Conservation (phyloP, 2,797 vertebrate genomes). For the Geotrypetes seraphini region DNA sequence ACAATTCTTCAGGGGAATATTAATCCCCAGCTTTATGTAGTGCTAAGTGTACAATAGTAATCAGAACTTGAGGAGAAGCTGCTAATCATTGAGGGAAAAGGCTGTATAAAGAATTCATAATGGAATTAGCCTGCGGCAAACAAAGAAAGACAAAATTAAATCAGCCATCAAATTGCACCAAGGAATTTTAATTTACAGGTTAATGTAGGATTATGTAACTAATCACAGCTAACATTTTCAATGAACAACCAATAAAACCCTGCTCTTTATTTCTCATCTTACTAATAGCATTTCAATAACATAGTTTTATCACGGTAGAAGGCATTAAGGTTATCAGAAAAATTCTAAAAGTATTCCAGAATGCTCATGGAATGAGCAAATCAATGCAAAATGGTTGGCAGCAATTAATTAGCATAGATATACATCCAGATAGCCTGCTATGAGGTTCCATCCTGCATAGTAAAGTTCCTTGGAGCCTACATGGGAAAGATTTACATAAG, state of each 20-base stretch:
- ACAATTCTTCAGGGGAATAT: conserved; percentile 98
- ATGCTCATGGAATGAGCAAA: conserved; percentile 31
- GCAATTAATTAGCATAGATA: conserved; percentile 54
- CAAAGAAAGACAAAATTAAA: conserved; percentile 97
- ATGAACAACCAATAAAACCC: conserved; percentile 78
- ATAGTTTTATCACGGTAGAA: conserved; percentile 49
- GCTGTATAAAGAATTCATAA: conserved; percentile 99
- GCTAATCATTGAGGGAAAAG: conserved; percentile 99
- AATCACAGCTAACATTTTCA: conserved; percentile 92
- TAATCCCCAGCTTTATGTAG: conserved; percentile 99
- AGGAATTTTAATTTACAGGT: conserved; percentile 99
- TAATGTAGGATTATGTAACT: conserved; percentile 99
- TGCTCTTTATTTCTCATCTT: conserved; percentile 49
- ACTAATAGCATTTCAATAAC: conserved; percentile 63
- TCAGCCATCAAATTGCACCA: conserved; percentile 99
- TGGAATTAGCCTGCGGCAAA: conserved; percentile 98
- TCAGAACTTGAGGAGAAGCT: conserved; percentile 97
- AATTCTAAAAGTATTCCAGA: conserved; percentile 45
- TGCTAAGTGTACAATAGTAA: conserved; percentile 99
- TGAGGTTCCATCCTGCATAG: conserved; percentile 34
- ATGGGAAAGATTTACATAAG: conserved; percentile 55
- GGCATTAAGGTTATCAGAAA: conserved; percentile 46
- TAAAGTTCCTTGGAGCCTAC: conserved; percentile 50
- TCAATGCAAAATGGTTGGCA: conserved; percentile 43
- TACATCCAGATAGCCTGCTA: conserved; percentile 42